Conservation (phyloP, 2,113 vertebrate species). For the Nasalis larvatus region DNA sequence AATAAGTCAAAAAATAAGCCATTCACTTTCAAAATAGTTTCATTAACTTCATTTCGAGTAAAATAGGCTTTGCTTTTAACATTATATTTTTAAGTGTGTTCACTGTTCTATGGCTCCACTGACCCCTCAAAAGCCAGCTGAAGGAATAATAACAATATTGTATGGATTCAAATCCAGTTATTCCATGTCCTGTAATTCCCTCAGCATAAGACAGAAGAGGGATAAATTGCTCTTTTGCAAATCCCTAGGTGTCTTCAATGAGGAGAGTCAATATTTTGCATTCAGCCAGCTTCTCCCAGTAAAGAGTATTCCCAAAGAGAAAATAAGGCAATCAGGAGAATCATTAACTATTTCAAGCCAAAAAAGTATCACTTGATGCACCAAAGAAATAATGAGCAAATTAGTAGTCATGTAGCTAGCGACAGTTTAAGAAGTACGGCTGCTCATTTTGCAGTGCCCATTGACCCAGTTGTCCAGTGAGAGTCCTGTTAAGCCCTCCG, state of each 20-base stretch:
- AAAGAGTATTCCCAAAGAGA: conserved; percentile 41
- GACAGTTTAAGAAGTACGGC: neutral
- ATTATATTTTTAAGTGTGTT: neutral
- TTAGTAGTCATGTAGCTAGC: neutral
- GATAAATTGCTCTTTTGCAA: neutral
- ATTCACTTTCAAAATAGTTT: conserved; percentile 25
- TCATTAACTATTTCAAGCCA: conserved; percentile 66
- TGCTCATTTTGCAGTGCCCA: neutral
- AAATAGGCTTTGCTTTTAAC: neutral
- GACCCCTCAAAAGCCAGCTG: neutral
- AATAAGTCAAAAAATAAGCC: neutral
- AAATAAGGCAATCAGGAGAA: conserved; percentile 62
- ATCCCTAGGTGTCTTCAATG: neutral
- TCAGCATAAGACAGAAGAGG: neutral
- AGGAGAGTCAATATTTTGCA: conserved; percentile 34
- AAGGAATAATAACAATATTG: neutral
- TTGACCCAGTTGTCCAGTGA: neutral
- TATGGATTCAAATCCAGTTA: neutral
- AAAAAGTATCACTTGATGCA: neutral
- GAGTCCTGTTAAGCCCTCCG: neutral
- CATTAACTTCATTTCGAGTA: neutral
- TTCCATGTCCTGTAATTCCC: neutral
- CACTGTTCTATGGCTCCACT: neutral
- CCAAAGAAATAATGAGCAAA: conserved; percentile 42
- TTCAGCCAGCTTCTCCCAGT: conserved; percentile 37